Conservation (phyloP, 1,140 invertebrate genomes). For the Megalopta genalis region DNA sequence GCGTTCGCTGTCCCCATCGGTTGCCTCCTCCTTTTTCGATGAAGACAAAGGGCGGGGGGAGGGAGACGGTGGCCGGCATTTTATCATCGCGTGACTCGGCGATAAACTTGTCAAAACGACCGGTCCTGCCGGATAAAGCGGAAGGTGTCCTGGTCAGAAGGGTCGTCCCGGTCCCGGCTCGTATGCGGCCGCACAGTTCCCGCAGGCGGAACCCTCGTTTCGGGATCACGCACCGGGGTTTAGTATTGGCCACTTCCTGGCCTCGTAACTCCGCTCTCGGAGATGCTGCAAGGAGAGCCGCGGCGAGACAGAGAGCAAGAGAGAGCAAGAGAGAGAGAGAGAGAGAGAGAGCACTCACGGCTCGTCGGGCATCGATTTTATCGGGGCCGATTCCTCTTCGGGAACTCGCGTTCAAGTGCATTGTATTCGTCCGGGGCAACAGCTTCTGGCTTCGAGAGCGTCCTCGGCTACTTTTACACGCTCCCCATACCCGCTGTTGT, state of each 20-base stretch:
- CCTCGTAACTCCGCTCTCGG: conserved; percentile 12
- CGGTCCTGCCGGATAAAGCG: background rate
- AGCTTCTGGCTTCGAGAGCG: no score
- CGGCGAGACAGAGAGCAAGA: background rate
- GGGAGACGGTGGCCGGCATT: background rate
- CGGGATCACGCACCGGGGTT: conserved; percentile 52
- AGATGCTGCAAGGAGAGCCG: no score
- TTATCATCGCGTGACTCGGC: background rate
- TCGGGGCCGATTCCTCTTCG: background rate
- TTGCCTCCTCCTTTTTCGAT: background rate
- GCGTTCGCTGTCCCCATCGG: no score
- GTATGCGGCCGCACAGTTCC: conserved; percentile 35
- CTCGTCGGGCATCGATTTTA: conserved; percentile 15
- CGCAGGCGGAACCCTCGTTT: conserved; percentile 26
- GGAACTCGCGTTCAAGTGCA: background rate
- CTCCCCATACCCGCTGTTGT: no score
- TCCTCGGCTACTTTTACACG: no score
- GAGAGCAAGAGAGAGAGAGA: no score
- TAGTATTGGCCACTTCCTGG: conserved; percentile 55
- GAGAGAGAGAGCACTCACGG: background rate
- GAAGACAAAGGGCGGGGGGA: conserved; percentile 22
- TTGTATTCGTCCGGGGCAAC: no score
- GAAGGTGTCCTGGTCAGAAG: conserved; percentile 21
- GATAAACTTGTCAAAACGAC: conserved; percentile 42
- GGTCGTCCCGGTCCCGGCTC: conserved; percentile 21